Evolutionary conservation across 1,140 invertebrate genomes (phyloP), one percentile per base, ranked within the genome.

Genomic region (Acromyrmex charruanus): DNA sequence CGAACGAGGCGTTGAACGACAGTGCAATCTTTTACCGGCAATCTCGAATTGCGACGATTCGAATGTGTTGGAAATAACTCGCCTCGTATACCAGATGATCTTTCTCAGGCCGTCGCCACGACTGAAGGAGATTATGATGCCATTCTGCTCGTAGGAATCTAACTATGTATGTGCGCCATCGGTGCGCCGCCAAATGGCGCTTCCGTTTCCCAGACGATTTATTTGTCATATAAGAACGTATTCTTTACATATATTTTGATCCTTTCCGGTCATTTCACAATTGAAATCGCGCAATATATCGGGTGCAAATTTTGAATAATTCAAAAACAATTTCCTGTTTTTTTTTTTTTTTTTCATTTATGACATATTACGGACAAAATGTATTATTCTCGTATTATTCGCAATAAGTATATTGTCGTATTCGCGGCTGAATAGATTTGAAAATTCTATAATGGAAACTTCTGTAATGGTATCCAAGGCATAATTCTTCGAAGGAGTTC

Each of bases 101-200:
- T 87, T 77, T 88, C 25, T 25, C 25, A 25, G 81, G 79, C 81
- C 88, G 91, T 92, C 90, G 88, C 74, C 89, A 87, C 74, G 89
- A 87, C 84, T 92, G 89, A 92, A 93, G 92, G 91, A 68, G 91
- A 91, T 91, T 86, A 92, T 58, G 66, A 85, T 91, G 89, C 85
- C 89, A 80, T 79, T 61, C 55, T 59, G 55, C 51, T 55, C 75
- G 51, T 58, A 51, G 59, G 44, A 66, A 31, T 79, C 31, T 63
- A 18, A 69, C 49, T 72, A 69, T 51, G 31, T 55, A 28, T 28
- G 21, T 28, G 3, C 10, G 75, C 25, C 74, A 75, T 53, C 14
- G 28, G 28, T 74, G 49, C 21, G 16, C 44, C 14, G 35, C 55
- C 58, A 77, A 77, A 63, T 63, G 59, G 28, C 63, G 69, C 75